Evolutionary conservation across 2,113 vertebrate genomes (phyloP), one percentile per base, ranked within the genome.

Genomic region (Fulica atra): DNA sequence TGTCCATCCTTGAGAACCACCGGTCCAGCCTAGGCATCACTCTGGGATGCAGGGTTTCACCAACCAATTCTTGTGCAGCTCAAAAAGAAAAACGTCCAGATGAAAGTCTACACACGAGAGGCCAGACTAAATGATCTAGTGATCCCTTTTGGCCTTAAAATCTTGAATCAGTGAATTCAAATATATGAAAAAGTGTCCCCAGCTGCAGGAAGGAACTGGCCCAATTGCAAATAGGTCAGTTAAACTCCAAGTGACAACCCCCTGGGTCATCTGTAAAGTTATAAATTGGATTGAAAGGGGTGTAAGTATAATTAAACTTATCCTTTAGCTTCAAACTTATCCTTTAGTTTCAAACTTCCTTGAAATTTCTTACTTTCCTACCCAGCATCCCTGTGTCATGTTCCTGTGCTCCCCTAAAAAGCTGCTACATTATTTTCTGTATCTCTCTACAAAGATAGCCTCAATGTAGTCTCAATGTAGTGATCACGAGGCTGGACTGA

Each of bases 381-480:
- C 81, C 23, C 5, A 2, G 51, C 35, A 56, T 20, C 73, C 59
- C 12, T 18, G 9, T 46, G 40, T 54, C 36, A 59, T 42, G 33
- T 57, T 70, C 83, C 68, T 48, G 25, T 42, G 13, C 50, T 63
- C 29, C n/a, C 51, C n/a, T 36, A 48, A 83, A 92, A 85, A 63
- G 18, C 54, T n/a, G 48, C 50, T 42, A 18, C 9, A 4, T 70
- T 65, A 53, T 78, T 91, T 92, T 88, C 61, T 4, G 0, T 46
- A 4, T 26, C 13, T 81, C 29, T 64, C 19, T 48, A 11, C 35
- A 65, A 28, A 80, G 33, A 11, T 23, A 56, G 13, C 61, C 36
- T 73, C 31, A n/a, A n/a, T n/a, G n/a, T n/a, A n/a, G n/a, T 31
- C 0, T 0, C 42, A 29, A 10, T 2, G 11, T 42, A n/a, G 23